Conservation (phyloP, 2,113 vertebrate genomes). For the Tamias sibiricus region DNA sequence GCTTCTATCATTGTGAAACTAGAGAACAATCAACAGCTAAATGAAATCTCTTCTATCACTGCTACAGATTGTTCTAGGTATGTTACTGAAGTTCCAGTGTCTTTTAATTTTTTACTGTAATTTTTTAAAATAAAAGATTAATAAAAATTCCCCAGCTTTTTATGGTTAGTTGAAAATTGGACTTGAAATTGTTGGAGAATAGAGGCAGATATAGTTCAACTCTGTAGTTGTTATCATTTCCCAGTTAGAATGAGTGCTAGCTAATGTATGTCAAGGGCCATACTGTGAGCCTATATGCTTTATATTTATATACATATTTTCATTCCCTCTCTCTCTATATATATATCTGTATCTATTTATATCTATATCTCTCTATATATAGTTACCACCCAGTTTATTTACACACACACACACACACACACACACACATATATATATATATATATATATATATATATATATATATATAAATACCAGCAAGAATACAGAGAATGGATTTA, state of each 20-base stretch:
- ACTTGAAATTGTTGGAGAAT: neutral
- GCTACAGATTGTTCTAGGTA: slow-evolving; percentile 51
- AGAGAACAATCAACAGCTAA: slow-evolving; percentile 88
- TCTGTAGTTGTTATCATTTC: slow-evolving; percentile 91
- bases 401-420: too few species aligned
- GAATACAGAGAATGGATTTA: slow-evolving; percentile 75
- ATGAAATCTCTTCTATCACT: slow-evolving; percentile 67
- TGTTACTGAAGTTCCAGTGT: neutral
- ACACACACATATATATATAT: too few species aligned
- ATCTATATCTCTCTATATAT: too few species aligned
- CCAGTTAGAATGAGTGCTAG: slow-evolving; percentile 95
- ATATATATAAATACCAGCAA: slow-evolving; percentile 56
- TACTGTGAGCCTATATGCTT: slow-evolving; percentile 90
- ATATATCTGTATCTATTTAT: too few species aligned
- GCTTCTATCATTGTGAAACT: slow-evolving; percentile 94
- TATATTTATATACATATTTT: neutral
- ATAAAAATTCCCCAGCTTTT: slow-evolving; percentile 59
- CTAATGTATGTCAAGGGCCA: slow-evolving; percentile 94
- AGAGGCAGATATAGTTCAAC: slow-evolving; percentile 82
- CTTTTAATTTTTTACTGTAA: neutral
- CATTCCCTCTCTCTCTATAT: too few species aligned
- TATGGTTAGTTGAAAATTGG: neutral
- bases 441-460: too few species aligned
- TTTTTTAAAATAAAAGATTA: neutral
- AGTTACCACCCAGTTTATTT: too few species aligned